Evolutionary conservation across 2,888 invertebrate species (phyloP), one percentile per base, ranked within the genome.

Genomic region (Apantesis nais): DNA sequence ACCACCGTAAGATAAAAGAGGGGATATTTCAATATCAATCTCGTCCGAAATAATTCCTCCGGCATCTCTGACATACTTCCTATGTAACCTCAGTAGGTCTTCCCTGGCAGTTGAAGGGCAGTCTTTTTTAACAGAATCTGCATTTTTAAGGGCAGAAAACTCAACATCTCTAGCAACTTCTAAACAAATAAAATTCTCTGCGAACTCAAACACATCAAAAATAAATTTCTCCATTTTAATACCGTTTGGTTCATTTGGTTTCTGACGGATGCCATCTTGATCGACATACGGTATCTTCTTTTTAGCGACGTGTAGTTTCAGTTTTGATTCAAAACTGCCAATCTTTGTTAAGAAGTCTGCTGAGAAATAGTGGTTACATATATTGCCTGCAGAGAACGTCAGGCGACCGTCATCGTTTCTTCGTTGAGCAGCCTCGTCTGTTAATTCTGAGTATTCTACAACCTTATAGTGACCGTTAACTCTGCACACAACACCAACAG

Each of bases 201-300:
- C 97, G 91, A 98, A 99, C 86, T 98, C 98, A 88, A 99, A 99
- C 0, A 99, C 99, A 91, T 99, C 99, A 89, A 99, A 99, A 16
- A 99, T 98, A 89, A 99, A 99, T 91, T 99, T 99, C 88, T 99
- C 99, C 93, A 99, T 97, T 95, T 99, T 99, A 78, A 99, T 98
- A 16, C 99, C 99, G 85, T 99, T 99, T 0, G 98, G 97, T 74
- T 96, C 96, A 0, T 96, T 96, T 0, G 99, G 99, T 76, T 96
- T 97, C 58, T 97, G 95, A 64, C 96, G 95, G 29, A 96, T 93
- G 5, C 98, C 98, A 14, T 96, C 94, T 1, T 95, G 95, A 86
- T 98, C 97, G 0, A 99, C 95, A 82, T 96, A 97, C 0, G 99
- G 97, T 78, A 99, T 99, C 94, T 99, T 99, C 95, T 99, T 99